Conservation (phyloP, 2,888 invertebrate genomes). For the Syrphus vitripennis region DNA sequence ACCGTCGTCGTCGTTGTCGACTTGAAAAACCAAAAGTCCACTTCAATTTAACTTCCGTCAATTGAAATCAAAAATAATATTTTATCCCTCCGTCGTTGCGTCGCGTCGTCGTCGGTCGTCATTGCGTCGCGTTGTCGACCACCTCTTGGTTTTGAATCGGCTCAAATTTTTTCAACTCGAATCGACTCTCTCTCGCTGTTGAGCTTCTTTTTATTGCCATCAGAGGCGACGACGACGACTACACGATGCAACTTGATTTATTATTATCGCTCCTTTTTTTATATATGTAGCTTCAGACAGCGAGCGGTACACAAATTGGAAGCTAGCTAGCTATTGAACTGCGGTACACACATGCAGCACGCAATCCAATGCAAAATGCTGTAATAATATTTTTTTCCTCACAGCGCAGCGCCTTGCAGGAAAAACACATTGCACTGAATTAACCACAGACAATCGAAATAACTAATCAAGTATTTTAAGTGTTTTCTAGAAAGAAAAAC, state of each 20-base stretch:
- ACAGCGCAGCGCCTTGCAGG: too few species aligned
- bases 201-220: constrained; percentile 20
- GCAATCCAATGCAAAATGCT: constrained; percentile 5
- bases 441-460: constrained; percentile 18
- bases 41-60: constrained; percentile 61
- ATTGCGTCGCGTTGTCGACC: too few species aligned
- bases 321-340: neutral
- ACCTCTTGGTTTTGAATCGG: neutral
- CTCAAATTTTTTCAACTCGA: too few species aligned
- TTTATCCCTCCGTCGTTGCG: neutral
- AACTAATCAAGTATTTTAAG: constrained; percentile 27
- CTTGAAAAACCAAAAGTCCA: constrained; percentile 23
- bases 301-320: constrained; percentile 1
- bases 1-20: neutral
- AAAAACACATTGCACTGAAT: neutral
- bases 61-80: constrained; percentile 54
- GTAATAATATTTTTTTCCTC: neutral
- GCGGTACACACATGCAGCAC: neutral
- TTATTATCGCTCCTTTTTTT: constrained; percentile 39
- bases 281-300: neutral
- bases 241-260: constrained; percentile 52
- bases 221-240: constrained; percentile 14
- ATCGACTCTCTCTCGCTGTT: neutral
- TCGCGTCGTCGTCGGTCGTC: too few species aligned
- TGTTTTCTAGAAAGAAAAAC: constrained; percentile 35